A percentile compares a stretch with the other conserved stretches of the same genome.
Evolutionary conservation across 2,113 vertebrate genomes (phyloP).

Genomic region (Hassar affinis): DNA sequence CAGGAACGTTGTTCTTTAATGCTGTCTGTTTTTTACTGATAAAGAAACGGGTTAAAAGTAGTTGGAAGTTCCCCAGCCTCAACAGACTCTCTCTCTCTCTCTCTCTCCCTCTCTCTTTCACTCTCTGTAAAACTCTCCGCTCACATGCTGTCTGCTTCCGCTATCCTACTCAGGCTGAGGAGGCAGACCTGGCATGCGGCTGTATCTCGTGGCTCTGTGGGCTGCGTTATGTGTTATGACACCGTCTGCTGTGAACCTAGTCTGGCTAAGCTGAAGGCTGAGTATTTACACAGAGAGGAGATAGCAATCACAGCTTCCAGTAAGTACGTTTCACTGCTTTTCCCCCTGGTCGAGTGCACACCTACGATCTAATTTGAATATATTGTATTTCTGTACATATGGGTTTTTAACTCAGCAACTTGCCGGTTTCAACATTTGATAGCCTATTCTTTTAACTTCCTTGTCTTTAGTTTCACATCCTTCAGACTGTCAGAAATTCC

Average conservation of each 20-base stretch:
- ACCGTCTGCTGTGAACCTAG: not conserved
- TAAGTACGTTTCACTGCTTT: constrained; percentile 1
- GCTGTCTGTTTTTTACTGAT: constrained; percentile 16
- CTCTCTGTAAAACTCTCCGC: not conserved
- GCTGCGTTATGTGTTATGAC: constrained; percentile 23
- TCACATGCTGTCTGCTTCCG: constrained; percentile 21
- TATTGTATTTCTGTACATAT: not conserved
- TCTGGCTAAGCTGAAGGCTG: not conserved
- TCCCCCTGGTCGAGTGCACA: not conserved
- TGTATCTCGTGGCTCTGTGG: constrained; percentile 21
- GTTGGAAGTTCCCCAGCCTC: constrained; percentile 5
- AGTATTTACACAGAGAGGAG: constrained; percentile 4
- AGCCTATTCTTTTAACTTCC: not conserved
- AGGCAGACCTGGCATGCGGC: constrained; percentile 27
- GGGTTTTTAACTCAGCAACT: not conserved
- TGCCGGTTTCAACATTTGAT: not conserved
- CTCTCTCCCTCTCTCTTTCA: constrained; percentile 23
- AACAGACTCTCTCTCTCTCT: not conserved
- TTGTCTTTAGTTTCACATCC: constrained; percentile 31
- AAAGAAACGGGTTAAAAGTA: not conserved
- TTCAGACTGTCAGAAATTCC: constrained; percentile 3
- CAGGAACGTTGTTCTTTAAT: not conserved
- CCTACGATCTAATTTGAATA: not conserved
- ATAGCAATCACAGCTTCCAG: not conserved
- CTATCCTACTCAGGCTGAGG: constrained; percentile 14